phyloP scores from a whole-genome alignment of 2,113 vertebrate genomes.

The Chaetops frenatus region DNA sequence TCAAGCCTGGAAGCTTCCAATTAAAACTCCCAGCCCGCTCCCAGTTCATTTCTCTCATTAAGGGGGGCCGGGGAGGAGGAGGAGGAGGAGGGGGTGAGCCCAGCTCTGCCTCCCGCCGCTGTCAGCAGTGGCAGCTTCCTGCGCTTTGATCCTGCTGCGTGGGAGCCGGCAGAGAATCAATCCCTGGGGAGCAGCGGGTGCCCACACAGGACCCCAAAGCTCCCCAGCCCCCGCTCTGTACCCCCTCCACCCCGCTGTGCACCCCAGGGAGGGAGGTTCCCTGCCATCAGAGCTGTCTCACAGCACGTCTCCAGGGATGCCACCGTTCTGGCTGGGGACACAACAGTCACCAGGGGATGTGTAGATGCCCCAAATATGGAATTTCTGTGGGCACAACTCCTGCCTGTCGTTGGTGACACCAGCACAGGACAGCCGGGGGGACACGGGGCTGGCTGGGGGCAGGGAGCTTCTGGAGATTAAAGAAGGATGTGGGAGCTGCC shows the following conservation, averaged over 20 bases:
- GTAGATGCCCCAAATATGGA: rapidly evolving
- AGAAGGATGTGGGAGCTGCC: background rate
- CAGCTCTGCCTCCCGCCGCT: background rate
- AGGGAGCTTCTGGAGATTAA: background rate
- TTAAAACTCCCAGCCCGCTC: background rate
- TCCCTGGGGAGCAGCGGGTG: background rate
- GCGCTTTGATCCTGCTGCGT: background rate
- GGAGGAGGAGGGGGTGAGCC: background rate
- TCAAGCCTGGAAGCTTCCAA: background rate
- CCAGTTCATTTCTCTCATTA: background rate
- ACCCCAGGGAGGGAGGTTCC: background rate
- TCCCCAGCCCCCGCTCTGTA: rapidly evolving
- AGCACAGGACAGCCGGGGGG: background rate
- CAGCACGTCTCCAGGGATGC: background rate
- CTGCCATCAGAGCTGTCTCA: background rate
- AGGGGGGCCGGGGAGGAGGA: background rate
- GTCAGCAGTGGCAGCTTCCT: background rate
- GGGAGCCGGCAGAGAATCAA: background rate
- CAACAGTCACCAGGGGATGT: rapidly evolving
- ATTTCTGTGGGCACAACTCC: background rate
- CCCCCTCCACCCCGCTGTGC: rapidly evolving
- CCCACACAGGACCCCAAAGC: background rate
- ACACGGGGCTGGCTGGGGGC: background rate
- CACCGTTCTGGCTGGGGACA: background rate
- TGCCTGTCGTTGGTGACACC: rapidly evolving